A percentile compares a stretch with the other conserved stretches of the same genome.
Conservation (phyloP, 2,113 vertebrate genomes). For the Syngnathoides biaculeatus region DNA sequence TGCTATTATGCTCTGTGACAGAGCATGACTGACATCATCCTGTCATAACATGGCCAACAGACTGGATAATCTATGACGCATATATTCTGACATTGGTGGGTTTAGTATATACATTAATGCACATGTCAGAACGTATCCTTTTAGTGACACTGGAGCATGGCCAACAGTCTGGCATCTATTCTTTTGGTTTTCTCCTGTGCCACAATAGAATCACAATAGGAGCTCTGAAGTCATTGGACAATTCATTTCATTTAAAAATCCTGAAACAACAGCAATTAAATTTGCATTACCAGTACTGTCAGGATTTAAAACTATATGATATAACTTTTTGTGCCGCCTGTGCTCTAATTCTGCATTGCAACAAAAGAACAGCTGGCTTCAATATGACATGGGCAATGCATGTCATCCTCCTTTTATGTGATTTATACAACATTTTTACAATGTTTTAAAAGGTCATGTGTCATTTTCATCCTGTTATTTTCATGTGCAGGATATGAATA, state of each 20-base stretch:
- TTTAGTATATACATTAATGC: background rate
- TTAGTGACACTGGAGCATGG: background rate
- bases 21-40: constrained; percentile 28
- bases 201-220: constrained; percentile 28
- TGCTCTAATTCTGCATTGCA: background rate
- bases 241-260: constrained; percentile 8
- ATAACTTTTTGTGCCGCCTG: too few species aligned
- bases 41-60: background rate
- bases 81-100: constrained; percentile 6
- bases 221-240: constrained; percentile 7
- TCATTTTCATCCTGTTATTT: too few species aligned
- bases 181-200: background rate
- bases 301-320: background rate
- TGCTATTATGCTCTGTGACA: background rate
- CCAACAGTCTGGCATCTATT: background rate
- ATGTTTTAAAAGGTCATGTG: too few species aligned
- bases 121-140: background rate
- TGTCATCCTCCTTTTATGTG: too few species aligned
- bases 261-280: background rate
- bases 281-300: constrained; percentile 17
- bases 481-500: too few species aligned
- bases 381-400: too few species aligned
- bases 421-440: too few species aligned
- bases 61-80: constrained; percentile 14
- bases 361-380: too few species aligned